phyloP scores from a whole-genome alignment of 2,888 invertebrate species.

The Pelosia muscerda region DNA sequence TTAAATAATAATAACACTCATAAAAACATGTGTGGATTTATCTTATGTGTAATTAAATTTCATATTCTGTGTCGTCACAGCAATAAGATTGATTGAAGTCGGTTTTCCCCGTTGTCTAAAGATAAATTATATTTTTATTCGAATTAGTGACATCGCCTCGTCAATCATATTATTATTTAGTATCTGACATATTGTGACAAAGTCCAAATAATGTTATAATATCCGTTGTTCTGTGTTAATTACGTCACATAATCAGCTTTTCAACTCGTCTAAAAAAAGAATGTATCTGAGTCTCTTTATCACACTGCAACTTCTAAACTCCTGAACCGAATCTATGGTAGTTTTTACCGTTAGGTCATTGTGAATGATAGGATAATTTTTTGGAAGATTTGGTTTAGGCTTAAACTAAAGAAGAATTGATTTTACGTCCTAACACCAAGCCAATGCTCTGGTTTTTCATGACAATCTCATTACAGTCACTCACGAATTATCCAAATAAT shows the following conservation, averaged over 20 bases:
- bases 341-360: background rate
- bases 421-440: too few relatives aligned
- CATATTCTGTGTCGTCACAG: background rate
- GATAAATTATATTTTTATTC: constrained; percentile 1
- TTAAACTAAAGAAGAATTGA: too few relatives aligned
- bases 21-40: too few relatives aligned
- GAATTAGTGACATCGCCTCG: background rate
- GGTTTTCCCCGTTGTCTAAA: background rate
- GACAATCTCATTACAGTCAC: too few relatives aligned
- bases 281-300: background rate
- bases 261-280: background rate
- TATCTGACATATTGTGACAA: background rate
- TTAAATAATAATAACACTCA: too few relatives aligned
- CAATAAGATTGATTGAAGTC: background rate
- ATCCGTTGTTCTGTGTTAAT: background rate
- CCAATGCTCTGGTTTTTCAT: too few relatives aligned
- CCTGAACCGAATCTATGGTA: too few relatives aligned
- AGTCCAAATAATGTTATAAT: constrained; percentile 1
- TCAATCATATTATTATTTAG: background rate
- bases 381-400: background rate
- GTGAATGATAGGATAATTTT: background rate
- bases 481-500: too few relatives aligned
- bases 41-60: too few relatives aligned
- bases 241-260: background rate
- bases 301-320: background rate